Conservation (phyloP, 1,140 invertebrate genomes). For the Aphaenogaster floridana region DNA sequence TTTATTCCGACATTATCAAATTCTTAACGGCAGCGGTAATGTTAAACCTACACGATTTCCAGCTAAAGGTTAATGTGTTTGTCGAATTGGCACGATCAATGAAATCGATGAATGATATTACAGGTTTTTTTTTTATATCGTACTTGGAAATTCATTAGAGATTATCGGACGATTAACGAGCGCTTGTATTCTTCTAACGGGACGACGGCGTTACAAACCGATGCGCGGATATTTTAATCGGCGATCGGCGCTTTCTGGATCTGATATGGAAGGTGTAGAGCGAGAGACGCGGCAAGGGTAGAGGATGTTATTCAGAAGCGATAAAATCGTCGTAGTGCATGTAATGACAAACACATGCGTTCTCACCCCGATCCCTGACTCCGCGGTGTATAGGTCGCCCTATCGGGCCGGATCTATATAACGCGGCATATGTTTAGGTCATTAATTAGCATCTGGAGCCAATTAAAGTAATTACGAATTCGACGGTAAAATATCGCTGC, state of each 20-base stretch:
- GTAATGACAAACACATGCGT: conserved; percentile 85
- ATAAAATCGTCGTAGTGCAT: conserved; percentile 81
- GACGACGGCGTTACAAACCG: conserved; percentile 8
- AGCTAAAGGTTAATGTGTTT: conserved; percentile 2
- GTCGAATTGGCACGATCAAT: conserved; percentile 2
- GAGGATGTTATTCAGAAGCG: conserved; percentile 66
- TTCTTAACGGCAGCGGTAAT: conserved; percentile 31
- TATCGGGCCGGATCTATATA: conserved; percentile 80
- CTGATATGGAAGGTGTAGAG: conserved; percentile 22
- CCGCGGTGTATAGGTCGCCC: conserved; percentile 59
- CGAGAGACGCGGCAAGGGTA: not conserved
- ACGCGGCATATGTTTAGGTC: conserved; percentile 83
- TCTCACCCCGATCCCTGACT: conserved; percentile 67
- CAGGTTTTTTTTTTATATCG: not conserved
- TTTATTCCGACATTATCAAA: conserved; percentile 15
- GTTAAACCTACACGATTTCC: conserved; percentile 15
- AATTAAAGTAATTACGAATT: conserved; percentile 86
- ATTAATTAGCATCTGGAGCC: conserved; percentile 86
- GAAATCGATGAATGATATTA: conserved; percentile 16
- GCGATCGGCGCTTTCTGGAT: conserved; percentile 40
- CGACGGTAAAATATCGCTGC: conserved; percentile 80
- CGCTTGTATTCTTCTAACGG: not conserved
- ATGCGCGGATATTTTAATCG: conserved; percentile 41
- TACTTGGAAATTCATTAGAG: not conserved
- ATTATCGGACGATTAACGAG: conserved; percentile 30